A percentile compares a stretch with the other conserved stretches of the same genome.
Conservation (phyloP, 2,797 vertebrate species). For the Poeciliopsis turneri region DNA sequence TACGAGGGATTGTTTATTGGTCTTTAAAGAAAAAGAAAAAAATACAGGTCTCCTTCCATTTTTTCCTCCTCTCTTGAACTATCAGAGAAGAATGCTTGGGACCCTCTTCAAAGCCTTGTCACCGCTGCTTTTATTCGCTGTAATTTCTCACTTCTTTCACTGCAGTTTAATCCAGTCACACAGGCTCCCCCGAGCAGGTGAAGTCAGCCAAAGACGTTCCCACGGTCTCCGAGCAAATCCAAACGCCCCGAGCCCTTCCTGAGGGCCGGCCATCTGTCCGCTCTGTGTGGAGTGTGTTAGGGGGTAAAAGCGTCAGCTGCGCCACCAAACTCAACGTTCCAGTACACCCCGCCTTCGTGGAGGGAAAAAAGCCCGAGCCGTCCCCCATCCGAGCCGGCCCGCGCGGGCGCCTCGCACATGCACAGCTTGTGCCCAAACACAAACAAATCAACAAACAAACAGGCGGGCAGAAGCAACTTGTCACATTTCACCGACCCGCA, state of each 20-base stretch:
- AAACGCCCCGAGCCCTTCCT: constrained; percentile 79
- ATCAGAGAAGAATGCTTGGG: constrained; percentile 20
- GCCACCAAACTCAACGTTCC: constrained; percentile 84
- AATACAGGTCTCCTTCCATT: constrained; percentile 1
- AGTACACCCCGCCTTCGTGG: constrained; percentile 75
- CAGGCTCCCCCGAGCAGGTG: constrained; percentile 81
- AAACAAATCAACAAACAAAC: constrained; percentile 75
- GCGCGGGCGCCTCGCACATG: constrained; percentile 38
- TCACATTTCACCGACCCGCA: constrained; percentile 43
- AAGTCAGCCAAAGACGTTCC: constrained; percentile 85
- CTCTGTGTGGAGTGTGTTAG: constrained; percentile 80
- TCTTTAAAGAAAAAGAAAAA: constrained; percentile 4
- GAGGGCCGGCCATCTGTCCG: constrained; percentile 85
- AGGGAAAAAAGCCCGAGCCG: constrained; percentile 64
- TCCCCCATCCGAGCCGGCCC: constrained; percentile 48
- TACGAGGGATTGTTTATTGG: constrained; percentile 15
- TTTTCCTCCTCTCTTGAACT: constrained; percentile 21
- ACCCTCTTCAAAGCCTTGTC: constrained; percentile 28
- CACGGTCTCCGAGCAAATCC: constrained; percentile 84
- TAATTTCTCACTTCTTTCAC: constrained; percentile 73
- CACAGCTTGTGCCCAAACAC: constrained; percentile 66
- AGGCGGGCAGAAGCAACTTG: constrained; percentile 54
- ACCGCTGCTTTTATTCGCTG: constrained; percentile 45
- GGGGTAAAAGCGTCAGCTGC: constrained; percentile 82
- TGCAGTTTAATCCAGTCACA: constrained; percentile 80